Base-by-base conservation (phyloP, 1,140 invertebrate species). In the Pachypeltis micranthus region DNA sequence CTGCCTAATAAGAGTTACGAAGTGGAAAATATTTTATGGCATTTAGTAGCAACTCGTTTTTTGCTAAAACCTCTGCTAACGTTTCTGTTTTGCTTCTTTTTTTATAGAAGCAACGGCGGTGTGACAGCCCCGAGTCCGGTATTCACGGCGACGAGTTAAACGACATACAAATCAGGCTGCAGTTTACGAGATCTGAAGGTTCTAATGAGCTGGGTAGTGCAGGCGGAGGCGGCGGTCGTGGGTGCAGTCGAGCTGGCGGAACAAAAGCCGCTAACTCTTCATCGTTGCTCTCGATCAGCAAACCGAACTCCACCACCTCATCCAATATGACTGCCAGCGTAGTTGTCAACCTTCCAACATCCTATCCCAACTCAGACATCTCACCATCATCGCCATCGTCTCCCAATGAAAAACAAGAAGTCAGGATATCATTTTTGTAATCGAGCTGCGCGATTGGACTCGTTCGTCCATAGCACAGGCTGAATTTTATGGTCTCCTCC, bases 301-400 rank as follows among this genome's bases (percentile, higher is more conserved):
- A 72, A 61, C 70, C 72, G 51, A 72, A 73, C 61, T 72, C 71
- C 19, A 71, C 70, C 19, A 72, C 70, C 19, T 72, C 71, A 29
- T 72, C 71, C 64, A 72, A 71, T 29, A 70, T 71, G 66, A 72
- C 71, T n/a, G 71, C 71, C 19, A 71, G 69, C 21, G 72, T 73
- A 2, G 69, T 73, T 4, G 72, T 73, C 25, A 73, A 73, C 61
- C 63, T 73, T 44, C 72, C 72, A 24, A 63, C 69, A 12, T 73
- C 72, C 14, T 72, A 73, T 55, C 69, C 70, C 10, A 70, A 70
- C 63, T 72, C 71, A 24, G 72, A 73, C 54, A 66, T 72, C 34
- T 70, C 71, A 24, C 70, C 69, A 28, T 64, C 67, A 1, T 71
- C 70, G 24, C 68, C 70, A 16, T 66, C 68, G 16, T 64, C 70